Conservation (phyloP, 2,113 vertebrate species). For the Archilochus colubris region DNA sequence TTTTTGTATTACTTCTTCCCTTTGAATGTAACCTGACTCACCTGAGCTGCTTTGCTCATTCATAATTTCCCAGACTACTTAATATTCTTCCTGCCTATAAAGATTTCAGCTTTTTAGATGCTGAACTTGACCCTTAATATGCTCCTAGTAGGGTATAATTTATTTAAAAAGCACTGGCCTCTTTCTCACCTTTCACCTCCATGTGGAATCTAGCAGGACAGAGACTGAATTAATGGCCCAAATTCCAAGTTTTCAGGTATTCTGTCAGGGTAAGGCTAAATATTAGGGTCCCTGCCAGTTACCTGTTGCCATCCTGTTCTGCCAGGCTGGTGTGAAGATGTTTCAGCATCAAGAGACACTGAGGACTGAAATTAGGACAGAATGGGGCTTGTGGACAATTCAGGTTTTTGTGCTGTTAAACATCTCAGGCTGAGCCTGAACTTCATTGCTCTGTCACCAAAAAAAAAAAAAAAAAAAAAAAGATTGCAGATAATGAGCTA, state of each 20-base stretch:
- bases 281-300: neutral
- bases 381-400: neutral
- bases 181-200: neutral
- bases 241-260: neutral
- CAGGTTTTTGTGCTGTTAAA: neutral
- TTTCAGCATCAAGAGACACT: neutral
- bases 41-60: neutral
- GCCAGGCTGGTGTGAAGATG: neutral
- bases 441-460: neutral
- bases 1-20: neutral
- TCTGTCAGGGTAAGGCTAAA: neutral
- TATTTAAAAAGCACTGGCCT: neutral
- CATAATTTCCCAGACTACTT: neutral
- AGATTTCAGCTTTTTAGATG: neutral
- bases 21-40: neutral
- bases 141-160: neutral
- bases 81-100: neutral
- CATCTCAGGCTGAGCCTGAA: conserved; percentile 2
- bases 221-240: neutral
- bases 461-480: neutral
- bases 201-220: neutral
- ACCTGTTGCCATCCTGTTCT: neutral
- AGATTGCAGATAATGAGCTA: conserved; percentile 48
- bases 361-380: neutral
- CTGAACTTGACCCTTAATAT: neutral